Percentiles rank a stretch among this genome's conserved stretches.
These are phyloP conservation scores for Phasianus colchicus DNA, from an alignment of 2,113 vertebrate species.

Conservation along the genomic window DNA sequence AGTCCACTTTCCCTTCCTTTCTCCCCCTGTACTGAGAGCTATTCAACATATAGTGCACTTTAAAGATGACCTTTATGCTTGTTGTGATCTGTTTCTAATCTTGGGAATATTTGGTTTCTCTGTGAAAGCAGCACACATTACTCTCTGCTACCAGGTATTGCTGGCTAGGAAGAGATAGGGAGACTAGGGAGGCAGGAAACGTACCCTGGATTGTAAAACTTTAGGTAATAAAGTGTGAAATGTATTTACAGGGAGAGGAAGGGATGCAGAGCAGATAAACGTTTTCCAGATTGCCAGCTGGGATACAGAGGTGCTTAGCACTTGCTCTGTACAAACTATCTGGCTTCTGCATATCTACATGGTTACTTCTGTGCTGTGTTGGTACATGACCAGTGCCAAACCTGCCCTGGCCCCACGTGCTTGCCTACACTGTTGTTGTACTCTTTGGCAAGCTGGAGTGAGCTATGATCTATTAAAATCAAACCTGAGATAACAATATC, in stretches of 20 bases:
- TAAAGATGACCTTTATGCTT: neutral
- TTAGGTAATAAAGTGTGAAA: neutral
- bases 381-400: neutral
- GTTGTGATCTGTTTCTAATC: neutral
- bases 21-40: neutral
- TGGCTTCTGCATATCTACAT: neutral
- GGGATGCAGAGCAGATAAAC: neutral
- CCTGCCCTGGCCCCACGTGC: accelerated
- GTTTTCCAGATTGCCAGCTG: neutral
- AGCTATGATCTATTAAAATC: neutral
- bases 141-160: neutral
- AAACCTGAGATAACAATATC: neutral
- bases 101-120: neutral
- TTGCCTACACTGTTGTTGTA: neutral
- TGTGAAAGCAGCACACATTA: neutral
- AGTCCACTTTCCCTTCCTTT: neutral
- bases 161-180: neutral
- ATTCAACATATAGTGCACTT: neutral
- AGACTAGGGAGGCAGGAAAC: neutral
- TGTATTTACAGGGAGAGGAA: neutral
- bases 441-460: neutral
- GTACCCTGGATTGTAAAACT: neutral
- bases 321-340: neutral
- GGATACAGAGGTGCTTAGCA: neutral
- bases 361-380: neutral